Base-by-base conservation (phyloP, 2,888 invertebrate species). In the Amphimallon solstitiale region DNA sequence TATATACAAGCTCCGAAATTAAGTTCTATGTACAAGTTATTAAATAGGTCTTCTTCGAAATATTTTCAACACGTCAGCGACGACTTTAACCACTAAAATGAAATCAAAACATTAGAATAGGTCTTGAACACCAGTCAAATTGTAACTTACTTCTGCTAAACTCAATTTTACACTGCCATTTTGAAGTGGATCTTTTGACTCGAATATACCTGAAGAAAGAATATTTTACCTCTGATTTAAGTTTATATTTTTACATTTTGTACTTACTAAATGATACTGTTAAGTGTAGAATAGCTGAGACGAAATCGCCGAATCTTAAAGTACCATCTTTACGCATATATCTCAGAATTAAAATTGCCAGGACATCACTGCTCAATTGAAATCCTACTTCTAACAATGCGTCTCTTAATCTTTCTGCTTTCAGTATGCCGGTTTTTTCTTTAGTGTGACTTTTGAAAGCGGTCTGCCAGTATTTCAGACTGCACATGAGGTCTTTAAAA, bases 321-420 rank as follows among this genome's bases (percentile, higher is more conserved):
- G 95, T 95, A 38, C 95, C 95, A 79, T 96, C 96, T 80, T 95
- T 95, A 71, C 95, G 87, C 92, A 95, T 95, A 76, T 95, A 95
- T 69, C 94, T 86, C 70, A 95, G 85, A 68, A 95, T 90, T 6
- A 96, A 85, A 52, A 93, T 88, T 5, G 92, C 90, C 78, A 96
- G 85, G 23, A 94, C 92, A 68, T 93, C 92, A 66, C 93, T 92
- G 74, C 92, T 94, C 21, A 96, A 83, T 75, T 93, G 92, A 78
- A 95, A 96, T 2, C 96, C 95, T 12, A 95, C 92, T 83, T 95
- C 95, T 17, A 89, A 84, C 1, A 96, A 83, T 0, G 95, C 94
- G 76, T 95, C 95, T 29, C 92, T 85, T 61, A 95, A 83, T 69
- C 94, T 85, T 82, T 96, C 96, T 0, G 94, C 94, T 74, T 93